These are phyloP conservation scores for Bradysia coprophila DNA, from an alignment of 1,140 invertebrate genomes.

Conservation along the genomic window DNA sequence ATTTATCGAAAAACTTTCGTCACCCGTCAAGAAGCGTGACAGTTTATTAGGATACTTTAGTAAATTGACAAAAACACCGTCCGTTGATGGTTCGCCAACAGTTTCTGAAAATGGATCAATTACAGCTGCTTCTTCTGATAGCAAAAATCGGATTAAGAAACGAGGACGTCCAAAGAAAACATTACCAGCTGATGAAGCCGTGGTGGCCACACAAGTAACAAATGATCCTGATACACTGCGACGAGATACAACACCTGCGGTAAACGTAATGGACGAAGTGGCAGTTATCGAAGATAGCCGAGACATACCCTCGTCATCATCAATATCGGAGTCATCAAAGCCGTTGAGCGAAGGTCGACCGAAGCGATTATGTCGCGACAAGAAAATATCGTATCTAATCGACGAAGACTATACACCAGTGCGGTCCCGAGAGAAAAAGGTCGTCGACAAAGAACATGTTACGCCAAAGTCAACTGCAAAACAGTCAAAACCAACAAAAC, in stretches of 20 bases:
- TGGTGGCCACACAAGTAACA: no score
- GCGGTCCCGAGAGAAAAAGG: conserved; percentile 5
- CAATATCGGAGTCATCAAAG: background rate
- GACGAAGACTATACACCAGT: conserved; percentile 13
- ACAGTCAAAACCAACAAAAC: conserved; percentile 13
- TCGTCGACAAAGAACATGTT: background rate
- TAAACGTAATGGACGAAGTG: no score
- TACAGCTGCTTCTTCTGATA: no score
- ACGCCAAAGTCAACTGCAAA: background rate
- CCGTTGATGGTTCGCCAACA: no score
- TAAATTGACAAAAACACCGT: no score
- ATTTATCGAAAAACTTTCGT: conserved; percentile 22
- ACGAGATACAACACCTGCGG: background rate
- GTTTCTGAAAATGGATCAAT: no score
- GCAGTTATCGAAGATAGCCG: no score
- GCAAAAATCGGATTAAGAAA: no score
- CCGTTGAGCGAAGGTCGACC: background rate
- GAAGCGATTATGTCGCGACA: conserved; percentile 1
- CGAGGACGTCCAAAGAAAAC: no score
- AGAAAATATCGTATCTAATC: conserved; percentile 10
- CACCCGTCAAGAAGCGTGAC: conserved; percentile 32
- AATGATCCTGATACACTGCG: background rate
- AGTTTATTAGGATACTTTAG: conserved; percentile 34
- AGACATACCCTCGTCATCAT: no score
- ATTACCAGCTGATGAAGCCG: no score